Conservation (phyloP, 2,888 invertebrate genomes). For the Caenorhabditis japonica region DNA sequence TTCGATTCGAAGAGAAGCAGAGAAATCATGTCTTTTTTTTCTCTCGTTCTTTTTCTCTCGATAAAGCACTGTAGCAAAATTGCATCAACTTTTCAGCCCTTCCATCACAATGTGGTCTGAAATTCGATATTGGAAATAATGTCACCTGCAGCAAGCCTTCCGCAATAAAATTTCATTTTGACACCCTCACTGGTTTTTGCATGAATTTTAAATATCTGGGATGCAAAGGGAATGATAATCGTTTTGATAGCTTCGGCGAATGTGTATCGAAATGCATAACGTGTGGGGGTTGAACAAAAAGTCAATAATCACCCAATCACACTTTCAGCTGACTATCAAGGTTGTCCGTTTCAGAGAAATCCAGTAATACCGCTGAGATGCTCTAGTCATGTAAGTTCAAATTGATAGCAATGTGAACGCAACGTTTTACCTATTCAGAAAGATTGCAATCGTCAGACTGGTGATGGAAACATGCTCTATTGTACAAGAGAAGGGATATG, state of each 20-base stretch:
- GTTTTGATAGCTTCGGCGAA: slow-evolving; percentile 6
- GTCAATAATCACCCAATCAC: no score
- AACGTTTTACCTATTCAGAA: neutral
- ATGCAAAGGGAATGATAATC: slow-evolving; percentile 2
- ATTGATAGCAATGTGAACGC: no score
- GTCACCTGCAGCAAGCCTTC: neutral
- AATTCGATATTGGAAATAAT: neutral
- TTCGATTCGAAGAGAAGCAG: no score
- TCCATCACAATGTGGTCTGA: slow-evolving; percentile 9
- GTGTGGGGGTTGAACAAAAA: neutral
- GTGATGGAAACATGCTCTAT: neutral
- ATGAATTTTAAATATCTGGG: slow-evolving; percentile 16
- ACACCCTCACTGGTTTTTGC: slow-evolving; percentile 18
- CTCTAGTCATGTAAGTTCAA: neutral
- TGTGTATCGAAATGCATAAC: slow-evolving; percentile 12
- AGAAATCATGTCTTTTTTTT: no score
- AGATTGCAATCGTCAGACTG: slow-evolving; percentile 6
- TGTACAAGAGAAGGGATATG: slow-evolving; percentile 24
- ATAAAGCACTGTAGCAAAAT: no score
- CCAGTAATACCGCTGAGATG: slow-evolving; percentile 14
- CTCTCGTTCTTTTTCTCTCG: no score
- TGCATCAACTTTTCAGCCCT: slow-evolving; percentile 9
- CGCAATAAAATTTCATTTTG: slow-evolving; percentile 33
- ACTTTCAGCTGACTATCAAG: slow-evolving; percentile 23
- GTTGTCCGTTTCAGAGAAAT: slow-evolving; percentile 27